A percentile compares a stretch with the other conserved stretches of the same genome.
phyloP scores from a whole-genome alignment of 2,797 vertebrate species.

The Cynodonichthys magdalenae region DNA sequence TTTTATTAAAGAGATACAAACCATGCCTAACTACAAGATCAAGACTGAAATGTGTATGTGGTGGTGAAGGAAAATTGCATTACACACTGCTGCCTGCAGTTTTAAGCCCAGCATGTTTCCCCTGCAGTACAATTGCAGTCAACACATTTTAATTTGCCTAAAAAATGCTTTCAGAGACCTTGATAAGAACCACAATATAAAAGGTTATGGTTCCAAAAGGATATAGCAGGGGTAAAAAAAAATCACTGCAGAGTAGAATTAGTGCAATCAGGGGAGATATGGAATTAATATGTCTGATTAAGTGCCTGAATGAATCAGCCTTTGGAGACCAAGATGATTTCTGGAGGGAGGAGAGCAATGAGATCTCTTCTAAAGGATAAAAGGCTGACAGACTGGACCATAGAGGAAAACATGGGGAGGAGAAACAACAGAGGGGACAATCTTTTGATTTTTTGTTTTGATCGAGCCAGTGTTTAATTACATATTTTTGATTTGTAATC shows the following conservation, averaged over 20 bases:
- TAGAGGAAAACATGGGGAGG: constrained; percentile 5
- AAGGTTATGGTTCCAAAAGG: constrained; percentile 25
- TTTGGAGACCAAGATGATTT: constrained; percentile 69
- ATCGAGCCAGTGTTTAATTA: constrained; percentile 43
- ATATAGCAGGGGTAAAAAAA: constrained; percentile 17
- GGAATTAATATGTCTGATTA: constrained; percentile 78
- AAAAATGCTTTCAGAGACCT: constrained; percentile 10
- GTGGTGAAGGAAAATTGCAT: constrained; percentile 14
- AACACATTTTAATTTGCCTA: constrained; percentile 6
- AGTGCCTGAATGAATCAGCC: constrained; percentile 72
- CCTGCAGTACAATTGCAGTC: constrained; percentile 6
- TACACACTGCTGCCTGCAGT: neutral
- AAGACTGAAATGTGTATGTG: constrained; percentile 18
- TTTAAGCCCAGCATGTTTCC: neutral
- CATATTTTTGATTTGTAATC: constrained; percentile 9
- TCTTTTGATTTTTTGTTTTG: constrained; percentile 19
- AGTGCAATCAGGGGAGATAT: constrained; percentile 69
- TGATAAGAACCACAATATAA: constrained; percentile 5
- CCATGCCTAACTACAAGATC: constrained; percentile 30
- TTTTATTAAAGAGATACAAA: constrained; percentile 33
- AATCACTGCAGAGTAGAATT: constrained; percentile 49
- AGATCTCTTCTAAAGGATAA: constrained; percentile 33
- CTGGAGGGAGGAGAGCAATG: constrained; percentile 31
- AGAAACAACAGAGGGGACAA: constrained; percentile 12
- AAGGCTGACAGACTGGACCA: constrained; percentile 29